A percentile compares a stretch with the other conserved stretches of the same genome.
phyloP scores from a whole-genome alignment of 2,113 vertebrate genomes.

The Atrichornis clamosus region DNA sequence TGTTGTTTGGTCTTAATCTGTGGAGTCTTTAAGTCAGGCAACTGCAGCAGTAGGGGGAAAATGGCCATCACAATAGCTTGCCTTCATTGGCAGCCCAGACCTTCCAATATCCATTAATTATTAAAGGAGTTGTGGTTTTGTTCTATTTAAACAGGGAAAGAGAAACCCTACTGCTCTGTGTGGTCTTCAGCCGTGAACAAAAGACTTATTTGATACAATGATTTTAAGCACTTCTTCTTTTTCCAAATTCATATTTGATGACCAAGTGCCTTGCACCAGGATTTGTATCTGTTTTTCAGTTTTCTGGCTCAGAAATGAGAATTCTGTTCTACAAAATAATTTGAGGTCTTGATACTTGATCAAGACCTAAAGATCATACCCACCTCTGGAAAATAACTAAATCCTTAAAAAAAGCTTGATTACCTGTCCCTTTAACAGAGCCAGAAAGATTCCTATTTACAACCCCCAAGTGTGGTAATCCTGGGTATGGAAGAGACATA shows the following conservation, averaged over 20 bases:
- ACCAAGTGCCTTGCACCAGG: background rate
- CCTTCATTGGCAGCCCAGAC: background rate
- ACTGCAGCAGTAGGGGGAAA: background rate
- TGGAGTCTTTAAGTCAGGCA: background rate
- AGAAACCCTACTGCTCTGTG: background rate
- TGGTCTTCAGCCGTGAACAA: background rate
- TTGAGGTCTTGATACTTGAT: background rate
- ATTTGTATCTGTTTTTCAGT: background rate
- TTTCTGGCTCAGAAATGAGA: background rate
- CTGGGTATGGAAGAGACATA: background rate
- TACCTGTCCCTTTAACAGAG: background rate
- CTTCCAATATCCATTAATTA: background rate
- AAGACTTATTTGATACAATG: background rate
- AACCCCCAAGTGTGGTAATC: background rate
- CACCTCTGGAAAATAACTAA: background rate
- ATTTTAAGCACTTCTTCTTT: background rate
- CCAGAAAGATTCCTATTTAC: background rate
- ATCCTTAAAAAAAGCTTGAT: background rate
- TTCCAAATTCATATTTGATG: background rate
- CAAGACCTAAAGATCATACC: background rate
- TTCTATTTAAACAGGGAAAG: background rate
- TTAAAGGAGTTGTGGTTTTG: background rate
- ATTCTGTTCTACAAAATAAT: background rate
- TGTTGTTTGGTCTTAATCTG: background rate
- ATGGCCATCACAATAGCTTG: background rate